phyloP scores from a whole-genome alignment of 2,113 vertebrate species.

The Hemiprocne comata region DNA sequence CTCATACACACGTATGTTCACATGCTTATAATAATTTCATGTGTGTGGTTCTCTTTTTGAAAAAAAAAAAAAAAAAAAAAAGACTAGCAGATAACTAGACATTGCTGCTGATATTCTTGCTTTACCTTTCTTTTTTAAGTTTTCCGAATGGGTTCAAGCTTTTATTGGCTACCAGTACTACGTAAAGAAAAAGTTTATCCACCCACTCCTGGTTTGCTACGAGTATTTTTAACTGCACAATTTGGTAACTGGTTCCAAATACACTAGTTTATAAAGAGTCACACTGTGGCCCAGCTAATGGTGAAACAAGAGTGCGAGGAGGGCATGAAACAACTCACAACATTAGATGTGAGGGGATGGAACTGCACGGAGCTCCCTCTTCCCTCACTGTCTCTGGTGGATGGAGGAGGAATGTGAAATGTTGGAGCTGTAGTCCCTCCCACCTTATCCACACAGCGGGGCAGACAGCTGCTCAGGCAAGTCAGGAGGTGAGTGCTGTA shows the following conservation, averaged over 20 bases:
- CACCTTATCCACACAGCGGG: not conserved
- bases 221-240: conserved; percentile 16
- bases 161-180: not conserved
- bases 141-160: not conserved
- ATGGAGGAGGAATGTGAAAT: not conserved
- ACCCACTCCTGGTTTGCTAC: conserved; percentile 9
- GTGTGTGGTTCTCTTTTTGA: not conserved
- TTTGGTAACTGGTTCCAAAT: conserved; percentile 20
- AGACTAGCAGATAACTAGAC: not conserved
- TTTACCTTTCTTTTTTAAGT: not conserved
- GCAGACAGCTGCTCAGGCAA: not conserved
- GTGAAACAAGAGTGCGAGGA: not conserved
- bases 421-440: not conserved
- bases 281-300: not conserved
- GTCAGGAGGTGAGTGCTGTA: not conserved
- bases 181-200: not conserved
- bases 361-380: not conserved
- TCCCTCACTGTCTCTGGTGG: not conserved
- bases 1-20: not conserved
- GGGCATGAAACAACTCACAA: not conserved
- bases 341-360: not conserved
- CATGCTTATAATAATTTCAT: not conserved
- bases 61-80: not conserved
- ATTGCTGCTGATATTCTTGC: not conserved
- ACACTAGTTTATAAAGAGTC: not conserved